Conservation (phyloP, 2,888 invertebrate species). For the Megalurothrips usitatus region DNA sequence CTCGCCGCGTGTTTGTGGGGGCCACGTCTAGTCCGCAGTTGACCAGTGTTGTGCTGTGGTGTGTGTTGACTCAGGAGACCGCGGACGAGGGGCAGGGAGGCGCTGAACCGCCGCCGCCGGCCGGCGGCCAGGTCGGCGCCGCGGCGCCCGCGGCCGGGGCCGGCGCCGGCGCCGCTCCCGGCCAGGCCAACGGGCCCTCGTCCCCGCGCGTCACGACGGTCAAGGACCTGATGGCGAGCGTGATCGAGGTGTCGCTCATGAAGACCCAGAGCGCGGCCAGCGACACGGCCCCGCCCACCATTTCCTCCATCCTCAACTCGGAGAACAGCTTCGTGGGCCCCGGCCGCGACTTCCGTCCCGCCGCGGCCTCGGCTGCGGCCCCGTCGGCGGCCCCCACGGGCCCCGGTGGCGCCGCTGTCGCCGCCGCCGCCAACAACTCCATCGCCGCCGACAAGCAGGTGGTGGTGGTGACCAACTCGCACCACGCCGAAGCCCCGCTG, state of each 20-base stretch:
- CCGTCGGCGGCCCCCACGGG: not conserved
- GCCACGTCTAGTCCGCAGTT: not conserved
- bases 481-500: not conserved
- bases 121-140: constrained; percentile 39
- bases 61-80: constrained; percentile 54
- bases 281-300: constrained; percentile 53
- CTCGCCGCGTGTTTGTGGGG: constrained; percentile 33
- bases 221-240: constrained; percentile 74
- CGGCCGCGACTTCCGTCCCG: constrained; percentile 12
- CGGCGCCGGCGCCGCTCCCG: constrained; percentile 42
- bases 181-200: constrained; percentile 42
- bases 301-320: constrained; percentile 56
- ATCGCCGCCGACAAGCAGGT: not conserved
- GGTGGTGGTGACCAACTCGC: constrained; percentile 8
- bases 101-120: constrained; percentile 49
- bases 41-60: constrained; percentile 12
- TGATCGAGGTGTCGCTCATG: constrained; percentile 74
- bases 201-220: constrained; percentile 64
- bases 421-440: not conserved
- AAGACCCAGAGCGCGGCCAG: constrained; percentile 50
- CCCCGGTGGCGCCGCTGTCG: not conserved
- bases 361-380: not conserved
- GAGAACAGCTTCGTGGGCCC: constrained; percentile 51
- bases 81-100: constrained; percentile 74
- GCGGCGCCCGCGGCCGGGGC: constrained; percentile 38